phyloP scores from a whole-genome alignment of 2,113 vertebrate species.

The Columba janthina region DNA sequence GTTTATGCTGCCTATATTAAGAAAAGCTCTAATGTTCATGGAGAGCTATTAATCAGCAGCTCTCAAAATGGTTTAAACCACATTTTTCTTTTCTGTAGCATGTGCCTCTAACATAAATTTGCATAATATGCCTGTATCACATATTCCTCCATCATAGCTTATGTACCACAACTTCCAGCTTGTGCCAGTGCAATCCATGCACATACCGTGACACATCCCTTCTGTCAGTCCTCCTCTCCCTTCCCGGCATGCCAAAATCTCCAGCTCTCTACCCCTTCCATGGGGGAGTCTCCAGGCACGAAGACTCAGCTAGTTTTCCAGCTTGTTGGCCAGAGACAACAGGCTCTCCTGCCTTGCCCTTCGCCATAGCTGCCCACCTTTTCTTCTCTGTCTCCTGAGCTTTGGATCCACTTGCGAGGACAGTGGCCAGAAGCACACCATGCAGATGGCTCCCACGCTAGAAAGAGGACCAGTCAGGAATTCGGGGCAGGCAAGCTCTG shows the following conservation, averaged over 20 bases:
- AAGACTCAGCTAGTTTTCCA: background rate
- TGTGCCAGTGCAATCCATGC: background rate
- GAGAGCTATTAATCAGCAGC: background rate
- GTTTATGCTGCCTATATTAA: background rate
- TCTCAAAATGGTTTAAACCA: background rate
- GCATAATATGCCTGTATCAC: too few species aligned
- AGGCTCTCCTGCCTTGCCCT: background rate
- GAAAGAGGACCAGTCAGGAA: background rate
- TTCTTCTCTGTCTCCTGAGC: background rate
- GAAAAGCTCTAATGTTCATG: background rate
- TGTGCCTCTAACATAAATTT: background rate
- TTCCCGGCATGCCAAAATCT: background rate
- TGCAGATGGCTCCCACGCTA: rapidly evolving
- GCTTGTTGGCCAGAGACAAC: background rate
- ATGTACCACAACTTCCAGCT: background rate
- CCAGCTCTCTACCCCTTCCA: background rate
- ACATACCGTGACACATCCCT: background rate
- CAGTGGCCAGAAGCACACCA: background rate
- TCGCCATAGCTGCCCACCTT: background rate
- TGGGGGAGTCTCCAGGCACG: background rate
- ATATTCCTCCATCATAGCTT: background rate
- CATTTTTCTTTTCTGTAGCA: background rate
- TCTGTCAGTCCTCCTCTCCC: too few species aligned
- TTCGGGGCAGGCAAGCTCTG: background rate
- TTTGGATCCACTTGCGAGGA: background rate